These are phyloP conservation scores for Chirona hameri DNA, from an alignment of 2,888 invertebrate genomes.

Conservation along the genomic window DNA sequence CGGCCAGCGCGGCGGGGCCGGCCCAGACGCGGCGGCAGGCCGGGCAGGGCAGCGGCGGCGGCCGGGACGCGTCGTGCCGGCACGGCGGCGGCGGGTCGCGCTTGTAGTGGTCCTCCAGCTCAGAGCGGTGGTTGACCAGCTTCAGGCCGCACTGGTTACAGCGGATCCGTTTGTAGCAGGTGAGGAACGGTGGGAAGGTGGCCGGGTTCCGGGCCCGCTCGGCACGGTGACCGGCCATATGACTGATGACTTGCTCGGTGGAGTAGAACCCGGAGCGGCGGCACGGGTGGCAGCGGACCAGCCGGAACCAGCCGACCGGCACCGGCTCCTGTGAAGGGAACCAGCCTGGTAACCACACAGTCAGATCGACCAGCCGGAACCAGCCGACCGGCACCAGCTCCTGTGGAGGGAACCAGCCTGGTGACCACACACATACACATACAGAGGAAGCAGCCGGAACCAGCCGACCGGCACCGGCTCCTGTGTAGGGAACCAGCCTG, in stretches of 20 bases:
- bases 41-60: neutral
- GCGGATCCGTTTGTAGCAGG: neutral
- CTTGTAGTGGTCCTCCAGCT: neutral
- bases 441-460: too few relatives aligned
- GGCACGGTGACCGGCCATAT: neutral
- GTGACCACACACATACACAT: too few relatives aligned
- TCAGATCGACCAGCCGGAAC: too few relatives aligned
- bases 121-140: neutral
- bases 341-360: too few relatives aligned
- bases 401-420: too few relatives aligned
- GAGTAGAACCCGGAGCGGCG: neutral
- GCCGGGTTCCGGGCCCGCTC: neutral
- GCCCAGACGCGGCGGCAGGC: neutral
- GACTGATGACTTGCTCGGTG: neutral
- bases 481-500: too few relatives aligned
- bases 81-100: neutral
- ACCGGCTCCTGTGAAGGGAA: too few relatives aligned
- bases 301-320: too few relatives aligned
- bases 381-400: too few relatives aligned
- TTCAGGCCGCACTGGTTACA: neutral
- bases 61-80: neutral
- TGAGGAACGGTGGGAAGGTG: neutral
- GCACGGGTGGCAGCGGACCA: too few relatives aligned
- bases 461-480: too few relatives aligned
- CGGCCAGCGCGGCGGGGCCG: neutral